Conservation (phyloP, 2,113 vertebrate genomes). For the Agelaius phoeniceus region DNA sequence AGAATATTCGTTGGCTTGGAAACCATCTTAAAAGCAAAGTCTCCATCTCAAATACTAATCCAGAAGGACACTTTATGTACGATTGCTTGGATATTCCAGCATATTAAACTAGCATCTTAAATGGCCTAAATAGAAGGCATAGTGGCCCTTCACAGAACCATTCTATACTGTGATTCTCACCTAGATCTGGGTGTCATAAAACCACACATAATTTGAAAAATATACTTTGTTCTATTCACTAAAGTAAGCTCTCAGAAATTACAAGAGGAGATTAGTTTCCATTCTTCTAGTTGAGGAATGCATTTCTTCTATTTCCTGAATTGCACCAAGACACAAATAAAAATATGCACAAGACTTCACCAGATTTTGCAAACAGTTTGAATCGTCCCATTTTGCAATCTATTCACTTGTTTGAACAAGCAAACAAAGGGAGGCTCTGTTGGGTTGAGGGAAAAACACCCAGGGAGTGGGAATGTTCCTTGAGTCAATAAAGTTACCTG, state of each 20-base stretch:
- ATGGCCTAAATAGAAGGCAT: background rate
- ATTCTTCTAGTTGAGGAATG: background rate
- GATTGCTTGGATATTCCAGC: background rate
- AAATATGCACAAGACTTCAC: background rate
- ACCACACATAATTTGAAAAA: background rate
- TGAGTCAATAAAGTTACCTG: background rate
- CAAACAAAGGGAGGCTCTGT: background rate
- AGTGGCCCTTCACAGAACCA: background rate
- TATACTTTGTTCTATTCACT: background rate
- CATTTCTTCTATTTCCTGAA: background rate
- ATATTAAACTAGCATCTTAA: background rate
- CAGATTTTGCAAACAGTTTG: background rate
- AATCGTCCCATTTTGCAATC: background rate
- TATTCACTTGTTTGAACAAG: background rate
- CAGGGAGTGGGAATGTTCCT: background rate
- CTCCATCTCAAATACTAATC: background rate
- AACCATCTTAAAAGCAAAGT: background rate
- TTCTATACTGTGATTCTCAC: background rate
- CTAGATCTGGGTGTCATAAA: background rate
- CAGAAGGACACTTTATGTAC: background rate
- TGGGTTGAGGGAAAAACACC: background rate
- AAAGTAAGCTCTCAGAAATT: background rate
- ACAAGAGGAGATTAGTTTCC: background rate
- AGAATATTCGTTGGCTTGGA: background rate
- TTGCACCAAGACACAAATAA: background rate